Percentiles rank a stretch among this genome's conserved stretches.
Evolutionary conservation across 2,888 invertebrate genomes (phyloP).

Genomic region (Synanthedon formicaeformis): DNA sequence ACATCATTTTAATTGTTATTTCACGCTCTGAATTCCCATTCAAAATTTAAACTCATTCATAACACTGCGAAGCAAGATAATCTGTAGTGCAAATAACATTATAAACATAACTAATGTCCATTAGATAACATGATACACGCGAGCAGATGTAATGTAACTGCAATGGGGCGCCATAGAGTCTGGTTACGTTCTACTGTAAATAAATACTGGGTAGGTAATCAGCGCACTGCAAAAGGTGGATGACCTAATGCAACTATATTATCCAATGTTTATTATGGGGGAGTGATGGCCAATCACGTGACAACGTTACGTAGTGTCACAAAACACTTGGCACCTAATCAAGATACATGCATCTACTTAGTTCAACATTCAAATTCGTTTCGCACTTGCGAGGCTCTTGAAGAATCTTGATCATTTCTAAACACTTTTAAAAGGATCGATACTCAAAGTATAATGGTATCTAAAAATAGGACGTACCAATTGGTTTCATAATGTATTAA

Average conservation of each 20-base stretch:
- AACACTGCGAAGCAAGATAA: conserved; percentile 20
- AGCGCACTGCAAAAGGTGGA: conserved; percentile 32
- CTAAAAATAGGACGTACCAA: conserved; percentile 1
- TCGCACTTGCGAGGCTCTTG: conserved; percentile 34
- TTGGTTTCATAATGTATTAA: background rate
- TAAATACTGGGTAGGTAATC: conserved; percentile 13
- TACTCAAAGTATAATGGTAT: conserved; percentile 2
- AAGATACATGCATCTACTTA: conserved; percentile 41
- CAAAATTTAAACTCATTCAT: conserved; percentile 39
- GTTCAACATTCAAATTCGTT: conserved; percentile 49
- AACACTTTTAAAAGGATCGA: background rate
- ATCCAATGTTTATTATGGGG: conserved; percentile 54
- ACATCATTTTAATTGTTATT: conserved; percentile 25
- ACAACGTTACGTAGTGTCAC: conserved; percentile 30
- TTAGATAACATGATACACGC: conserved; percentile 40
- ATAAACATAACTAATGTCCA: conserved; percentile 24
- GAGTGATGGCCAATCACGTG: conserved; percentile 35
- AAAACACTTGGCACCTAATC: conserved; percentile 48
- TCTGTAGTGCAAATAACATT: conserved; percentile 25
- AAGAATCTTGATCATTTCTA: conserved; percentile 25
- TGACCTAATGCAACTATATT: conserved; percentile 43
- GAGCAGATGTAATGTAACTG: conserved; percentile 22
- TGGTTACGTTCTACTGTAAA: conserved; percentile 11
- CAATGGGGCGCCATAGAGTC: conserved; percentile 40
- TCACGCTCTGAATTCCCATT: conserved; percentile 57